Percentiles rank a stretch among this genome's conserved stretches.
These are phyloP conservation scores for Catostylus mosaicus DNA, from an alignment of 30 jellyfish, hydroid and myxozoan species.

Conservation along the genomic window DNA sequence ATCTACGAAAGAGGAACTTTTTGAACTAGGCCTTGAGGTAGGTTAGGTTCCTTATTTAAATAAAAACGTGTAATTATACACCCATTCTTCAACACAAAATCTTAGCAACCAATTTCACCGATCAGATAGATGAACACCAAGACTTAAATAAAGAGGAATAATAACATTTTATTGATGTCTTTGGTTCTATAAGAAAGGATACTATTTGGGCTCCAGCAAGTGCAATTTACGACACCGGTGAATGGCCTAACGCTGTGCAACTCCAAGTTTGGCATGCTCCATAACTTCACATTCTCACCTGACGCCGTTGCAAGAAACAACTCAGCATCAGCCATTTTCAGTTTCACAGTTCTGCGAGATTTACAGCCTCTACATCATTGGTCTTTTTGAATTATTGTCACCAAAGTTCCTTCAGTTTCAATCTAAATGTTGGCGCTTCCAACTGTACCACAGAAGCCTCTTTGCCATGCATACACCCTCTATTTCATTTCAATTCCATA, in stretches of 20 bases:
- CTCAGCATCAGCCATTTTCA: conserved; percentile 49
- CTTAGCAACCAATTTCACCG: too few species aligned
- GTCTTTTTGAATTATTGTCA: not conserved
- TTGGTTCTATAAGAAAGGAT: conserved; percentile 29
- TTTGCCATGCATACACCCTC: too few species aligned
- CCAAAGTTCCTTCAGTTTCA: not conserved
- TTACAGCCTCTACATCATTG: not conserved
- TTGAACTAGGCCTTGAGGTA: too few species aligned
- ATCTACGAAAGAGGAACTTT: too few species aligned
- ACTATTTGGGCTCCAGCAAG: conserved; percentile 88
- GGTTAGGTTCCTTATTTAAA: too few species aligned
- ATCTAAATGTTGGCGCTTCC: not conserved
- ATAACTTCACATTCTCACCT: conserved; percentile 86
- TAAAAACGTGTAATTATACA: too few species aligned
- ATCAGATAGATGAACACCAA: too few species aligned
- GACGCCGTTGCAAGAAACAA: conserved; percentile 78
- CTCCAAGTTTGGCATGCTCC: conserved; percentile 78
- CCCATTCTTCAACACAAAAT: too few species aligned
- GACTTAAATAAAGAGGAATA: too few species aligned
- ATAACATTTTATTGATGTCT: not conserved
- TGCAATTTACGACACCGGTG: conserved; percentile 63
- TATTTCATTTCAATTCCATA: too few species aligned
- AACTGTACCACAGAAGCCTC: not conserved
- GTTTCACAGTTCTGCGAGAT: not conserved
- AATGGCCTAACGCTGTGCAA: conserved; percentile 61